These are phyloP conservation scores for Mallotus villosus DNA, from an alignment of 2,797 vertebrate genomes.

Conservation along the genomic window DNA sequence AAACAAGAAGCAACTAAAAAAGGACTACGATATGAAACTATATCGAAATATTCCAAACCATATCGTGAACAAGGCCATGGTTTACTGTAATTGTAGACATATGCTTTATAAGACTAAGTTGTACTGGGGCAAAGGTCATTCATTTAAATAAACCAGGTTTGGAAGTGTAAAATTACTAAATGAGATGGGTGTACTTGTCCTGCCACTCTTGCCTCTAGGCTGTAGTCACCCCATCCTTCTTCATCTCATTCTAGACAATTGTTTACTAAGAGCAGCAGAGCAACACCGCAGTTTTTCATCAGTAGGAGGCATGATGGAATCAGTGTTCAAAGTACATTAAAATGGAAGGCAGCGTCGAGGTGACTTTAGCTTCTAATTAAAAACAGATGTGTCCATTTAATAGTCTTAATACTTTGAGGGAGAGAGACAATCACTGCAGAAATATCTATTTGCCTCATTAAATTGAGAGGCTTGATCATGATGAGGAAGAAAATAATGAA, in stretches of 20 bases:
- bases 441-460: constrained; percentile 85
- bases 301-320: constrained; percentile 69
- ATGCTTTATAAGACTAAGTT: not conserved
- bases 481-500: constrained; percentile 80
- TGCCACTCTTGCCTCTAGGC: not conserved
- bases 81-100: too few relatives aligned
- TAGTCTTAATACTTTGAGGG: constrained; percentile 86
- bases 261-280: constrained; percentile 53
- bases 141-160: not conserved
- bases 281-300: constrained; percentile 56
- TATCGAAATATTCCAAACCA: too few relatives aligned
- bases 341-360: constrained; percentile 80
- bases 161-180: not conserved
- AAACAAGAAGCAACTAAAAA: too few relatives aligned
- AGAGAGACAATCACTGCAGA: constrained; percentile 82
- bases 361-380: constrained; percentile 85
- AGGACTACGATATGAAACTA: too few relatives aligned
- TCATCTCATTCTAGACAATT: constrained; percentile 45
- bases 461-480: constrained; percentile 80
- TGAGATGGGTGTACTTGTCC: not conserved
- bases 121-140: constrained; percentile 1
- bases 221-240: constrained; percentile 11
- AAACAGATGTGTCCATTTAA: constrained; percentile 88
- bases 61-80: too few relatives aligned
- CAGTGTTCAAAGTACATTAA: constrained; percentile 73